Evolutionary conservation across 2,888 invertebrate genomes (phyloP).

Genomic region (Ochropacha duplaris): DNA sequence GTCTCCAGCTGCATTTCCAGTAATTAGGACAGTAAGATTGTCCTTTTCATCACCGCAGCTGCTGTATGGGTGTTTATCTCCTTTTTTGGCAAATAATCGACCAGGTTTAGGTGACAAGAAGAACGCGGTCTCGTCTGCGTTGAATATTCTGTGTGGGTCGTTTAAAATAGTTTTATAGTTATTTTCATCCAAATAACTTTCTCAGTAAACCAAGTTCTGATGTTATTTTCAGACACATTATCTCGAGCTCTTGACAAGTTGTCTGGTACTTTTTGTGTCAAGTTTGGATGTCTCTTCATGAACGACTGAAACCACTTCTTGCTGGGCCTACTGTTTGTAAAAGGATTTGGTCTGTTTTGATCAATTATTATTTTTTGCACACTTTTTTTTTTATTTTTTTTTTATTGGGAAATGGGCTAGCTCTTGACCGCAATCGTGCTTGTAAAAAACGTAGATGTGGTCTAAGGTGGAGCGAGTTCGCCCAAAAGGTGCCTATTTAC

Average conservation of each 20-base stretch:
- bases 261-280: conserved; percentile 14
- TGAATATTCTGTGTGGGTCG: conserved; percentile 25
- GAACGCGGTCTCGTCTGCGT: conserved; percentile 48
- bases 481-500: no score
- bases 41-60: neutral
- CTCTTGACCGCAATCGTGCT: no score
- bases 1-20: neutral
- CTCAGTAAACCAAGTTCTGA: conserved; percentile 20
- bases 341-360: conserved; percentile 19
- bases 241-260: conserved; percentile 21
- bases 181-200: conserved; percentile 21
- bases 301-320: conserved; percentile 26
- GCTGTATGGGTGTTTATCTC: neutral
- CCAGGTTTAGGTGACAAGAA: no score
- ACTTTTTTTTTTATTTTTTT: no score
- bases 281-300: conserved; percentile 16
- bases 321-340: conserved; percentile 20
- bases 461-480: no score
- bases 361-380: conserved; percentile 27
- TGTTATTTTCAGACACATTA: conserved; percentile 19
- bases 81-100: no score
- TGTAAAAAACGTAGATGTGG: no score
- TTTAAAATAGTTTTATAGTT: conserved; percentile 13
- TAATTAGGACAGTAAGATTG: neutral
- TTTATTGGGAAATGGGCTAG: no score